Percentiles rank a stretch among this genome's conserved stretches.
Evolutionary conservation across 1,140 invertebrate species (phyloP).

Genomic region (Oscheius sp.): DNA sequence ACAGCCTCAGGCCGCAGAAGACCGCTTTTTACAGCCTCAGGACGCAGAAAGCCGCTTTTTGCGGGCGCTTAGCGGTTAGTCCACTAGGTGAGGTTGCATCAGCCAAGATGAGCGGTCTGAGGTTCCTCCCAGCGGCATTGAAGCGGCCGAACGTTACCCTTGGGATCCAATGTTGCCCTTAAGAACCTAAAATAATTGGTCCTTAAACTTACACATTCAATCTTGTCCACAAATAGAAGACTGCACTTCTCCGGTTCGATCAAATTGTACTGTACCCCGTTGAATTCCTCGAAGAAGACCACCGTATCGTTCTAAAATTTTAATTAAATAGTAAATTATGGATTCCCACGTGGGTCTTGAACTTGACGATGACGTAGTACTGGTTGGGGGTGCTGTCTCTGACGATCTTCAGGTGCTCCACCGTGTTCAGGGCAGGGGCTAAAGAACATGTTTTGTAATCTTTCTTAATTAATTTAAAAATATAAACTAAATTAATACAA

Average conservation of each 20-base stretch:
- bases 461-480: not conserved
- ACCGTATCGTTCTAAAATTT: conserved; percentile 72
- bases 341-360: conserved; percentile 68
- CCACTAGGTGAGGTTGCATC: no score
- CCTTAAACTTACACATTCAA: conserved; percentile 71
- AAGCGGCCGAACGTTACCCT: not conserved
- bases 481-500: not conserved
- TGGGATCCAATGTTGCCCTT: not conserved
- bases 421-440: not conserved
- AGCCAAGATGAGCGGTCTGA: no score
- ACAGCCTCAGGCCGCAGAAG: no score
- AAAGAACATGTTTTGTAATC: not conserved
- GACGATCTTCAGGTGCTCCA: conserved; percentile 74
- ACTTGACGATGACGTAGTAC: conserved; percentile 92
- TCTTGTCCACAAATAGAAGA: conserved; percentile 87
- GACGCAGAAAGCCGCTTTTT: no score
- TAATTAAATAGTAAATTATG: conserved; percentile 1
- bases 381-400: conserved; percentile 81
- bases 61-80: no score
- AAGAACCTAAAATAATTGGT: not conserved
- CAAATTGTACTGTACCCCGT: conserved; percentile 85
- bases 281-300: conserved; percentile 88
- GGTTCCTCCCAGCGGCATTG: no score
- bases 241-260: conserved; percentile 87
- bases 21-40: no score